Base-by-base conservation (phyloP, 2,113 vertebrate genomes). In the Sinosuthora webbiana region DNA sequence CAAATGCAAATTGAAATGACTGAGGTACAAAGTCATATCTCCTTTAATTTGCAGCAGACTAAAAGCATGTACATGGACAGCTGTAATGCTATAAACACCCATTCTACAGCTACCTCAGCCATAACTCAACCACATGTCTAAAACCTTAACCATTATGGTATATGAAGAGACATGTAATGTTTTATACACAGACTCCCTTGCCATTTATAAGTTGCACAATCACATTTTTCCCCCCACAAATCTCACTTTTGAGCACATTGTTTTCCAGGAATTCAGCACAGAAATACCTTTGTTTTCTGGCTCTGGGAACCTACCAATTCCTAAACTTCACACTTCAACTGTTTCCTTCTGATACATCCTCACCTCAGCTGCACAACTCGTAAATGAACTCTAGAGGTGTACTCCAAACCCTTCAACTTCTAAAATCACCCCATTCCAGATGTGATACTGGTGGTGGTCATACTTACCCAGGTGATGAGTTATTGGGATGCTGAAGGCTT, bases 101-200 rank as follows among this genome's bases (percentile, higher is more conserved):
- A 10, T 18, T 60, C 60, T 76, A 24, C 78, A 78, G 37, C 62
- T 68, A 56, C 49, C 31, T 90, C 44, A 57, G 74, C 33, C 25
- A 15, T 68, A 78, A 85, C 47, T 82, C 65, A 91, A 84, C 33
- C 1, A 2, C 15, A 21, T 3, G 4, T 42, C 69, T 77, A 45
- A 91, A 87, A 62, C 23, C 18, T 67, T 47, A 74, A 22, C 31
- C 21, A 25, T 49, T 31, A 50, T 16, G 31, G 69, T 44, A 22
- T 0, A 0, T 24, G 27, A 65, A 84, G 64, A 78, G 16, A n/a
- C 15, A 8, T 2, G 4, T 30, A n/a, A 39, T 27, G 28, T 30
- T 82, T 90, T 60, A 76, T 47, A n/a, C 35, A 74, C 33, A 49
- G 41, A n/a, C 31, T 78, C 33, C 47, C 13, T 69, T 62, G 44